Conservation (phyloP, 2,888 invertebrate species). For the Amitus sp. region DNA sequence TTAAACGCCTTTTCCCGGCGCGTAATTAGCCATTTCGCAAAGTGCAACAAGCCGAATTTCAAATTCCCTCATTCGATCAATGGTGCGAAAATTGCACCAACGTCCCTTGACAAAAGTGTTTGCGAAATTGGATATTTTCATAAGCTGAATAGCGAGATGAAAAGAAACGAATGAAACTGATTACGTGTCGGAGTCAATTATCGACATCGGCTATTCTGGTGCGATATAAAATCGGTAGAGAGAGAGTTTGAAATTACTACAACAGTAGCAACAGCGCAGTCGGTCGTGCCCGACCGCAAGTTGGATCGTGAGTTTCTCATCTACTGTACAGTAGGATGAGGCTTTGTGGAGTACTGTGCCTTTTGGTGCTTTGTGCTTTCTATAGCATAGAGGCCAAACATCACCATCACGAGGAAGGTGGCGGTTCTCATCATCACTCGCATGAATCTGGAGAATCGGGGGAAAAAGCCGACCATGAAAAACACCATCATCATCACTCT, state of each 20-base stretch:
- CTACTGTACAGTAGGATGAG: slow-evolving; percentile 28
- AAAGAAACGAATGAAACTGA: slow-evolving; percentile 48
- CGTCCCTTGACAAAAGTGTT: too few species aligned
- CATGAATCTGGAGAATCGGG: too few species aligned
- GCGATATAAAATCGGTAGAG: slow-evolving; percentile 56
- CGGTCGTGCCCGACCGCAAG: slow-evolving; percentile 21
- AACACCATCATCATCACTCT: slow-evolving; percentile 72
- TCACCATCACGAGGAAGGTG: slow-evolving; percentile 71
- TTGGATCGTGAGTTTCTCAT: neutral
- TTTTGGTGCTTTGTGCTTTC: slow-evolving; percentile 25
- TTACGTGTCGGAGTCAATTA: too few species aligned
- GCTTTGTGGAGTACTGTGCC: slow-evolving; percentile 21
- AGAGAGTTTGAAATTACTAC: slow-evolving; percentile 45
- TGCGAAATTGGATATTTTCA: too few species aligned
- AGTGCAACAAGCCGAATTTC: too few species aligned
- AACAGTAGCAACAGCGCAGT: slow-evolving; percentile 42
- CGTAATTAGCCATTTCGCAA: too few species aligned
- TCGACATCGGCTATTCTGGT: too few species aligned
- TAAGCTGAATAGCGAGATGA: too few species aligned
- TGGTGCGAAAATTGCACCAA: too few species aligned
- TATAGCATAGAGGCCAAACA: slow-evolving; percentile 63
- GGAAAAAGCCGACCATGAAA: slow-evolving; percentile 76
- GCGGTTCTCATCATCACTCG: too few species aligned
- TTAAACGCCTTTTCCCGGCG: too few species aligned
- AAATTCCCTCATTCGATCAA: too few species aligned